A percentile compares a stretch with the other conserved stretches of the same genome.
Evolutionary conservation across 1,140 invertebrate species (phyloP).

Genomic region (Achroia grisella): DNA sequence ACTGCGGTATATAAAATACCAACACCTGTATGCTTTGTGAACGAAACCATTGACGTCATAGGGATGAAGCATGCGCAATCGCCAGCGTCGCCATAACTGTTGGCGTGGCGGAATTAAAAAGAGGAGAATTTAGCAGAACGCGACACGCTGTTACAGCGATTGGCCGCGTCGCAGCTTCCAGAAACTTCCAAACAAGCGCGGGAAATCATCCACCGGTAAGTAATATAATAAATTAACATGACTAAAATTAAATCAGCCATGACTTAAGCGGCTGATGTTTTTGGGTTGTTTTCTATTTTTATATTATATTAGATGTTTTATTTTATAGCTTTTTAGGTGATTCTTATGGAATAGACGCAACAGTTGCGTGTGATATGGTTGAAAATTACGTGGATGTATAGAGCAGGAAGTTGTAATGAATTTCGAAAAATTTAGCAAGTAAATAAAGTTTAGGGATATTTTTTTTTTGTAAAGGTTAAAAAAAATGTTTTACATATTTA

Average conservation of each 20-base stretch:
- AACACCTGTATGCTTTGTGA: conserved; percentile 61
- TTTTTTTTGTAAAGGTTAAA: no score
- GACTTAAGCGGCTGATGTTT: no score
- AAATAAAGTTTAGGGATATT: no score
- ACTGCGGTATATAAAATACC: conserved; percentile 29
- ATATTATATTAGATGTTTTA: background rate
- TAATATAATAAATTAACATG: background rate
- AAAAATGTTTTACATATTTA: no score
- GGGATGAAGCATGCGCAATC: conserved; percentile 5
- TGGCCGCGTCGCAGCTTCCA: background rate
- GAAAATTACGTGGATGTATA: no score
- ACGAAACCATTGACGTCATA: conserved; percentile 63
- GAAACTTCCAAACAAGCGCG: conserved; percentile 1
- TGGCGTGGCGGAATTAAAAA: background rate
- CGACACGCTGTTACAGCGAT: background rate
- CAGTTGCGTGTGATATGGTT: background rate
- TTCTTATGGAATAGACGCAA: background rate
- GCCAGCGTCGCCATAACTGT: background rate
- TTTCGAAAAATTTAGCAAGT: no score
- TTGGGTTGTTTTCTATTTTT: no score
- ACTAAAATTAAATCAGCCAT: no score
- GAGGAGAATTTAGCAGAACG: background rate
- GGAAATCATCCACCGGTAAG: conserved; percentile 4
- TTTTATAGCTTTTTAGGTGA: background rate
- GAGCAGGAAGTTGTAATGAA: no score